Base-by-base conservation (phyloP, 2,113 vertebrate species). In the Etheostoma cragini region DNA sequence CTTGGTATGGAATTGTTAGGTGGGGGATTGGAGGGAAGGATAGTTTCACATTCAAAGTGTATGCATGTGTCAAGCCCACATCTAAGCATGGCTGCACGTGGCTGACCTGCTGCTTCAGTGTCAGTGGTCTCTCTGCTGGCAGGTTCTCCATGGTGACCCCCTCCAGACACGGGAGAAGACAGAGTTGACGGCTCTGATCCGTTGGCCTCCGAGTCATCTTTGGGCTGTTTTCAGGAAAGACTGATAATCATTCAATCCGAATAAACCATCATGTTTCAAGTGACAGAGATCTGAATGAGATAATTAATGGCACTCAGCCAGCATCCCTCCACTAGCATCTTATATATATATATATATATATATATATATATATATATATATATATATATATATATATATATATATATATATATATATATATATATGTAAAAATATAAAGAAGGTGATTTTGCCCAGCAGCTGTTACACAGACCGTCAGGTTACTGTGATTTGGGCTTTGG, bases 51-150 rank as follows among this genome's bases (percentile, higher is more conserved):
- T 81, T 81, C 22, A 69, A 26, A 19, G 38, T 73, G 72, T 22
- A 47, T 74, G 80, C 38, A 50, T 75, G 6, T 64, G 45, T 84
- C 42, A 66, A 57, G 22, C 6, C 54, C 33, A 62, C 38, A 65
- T 80, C 24, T 42, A 24, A 52, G 50, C 24, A 21, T 47, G 17
- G 67, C 52, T 33, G 35, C 69, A n/a, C 1, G 17, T 8, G 7
- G 19, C 94, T 94, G 75, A 99, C 98, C 97, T 95, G 97, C 96
- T 64, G 94, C 92, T 90, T 98, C 97, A 0, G 96, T 97, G 87
- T 98, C 97, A 16, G 97, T 97, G 35, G 96, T 98, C 83, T 96
- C 95, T 57, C 96, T 94, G 83, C 96, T 97, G 45, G 92, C 95
- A 15, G 91, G 95, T 78, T 97, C 96, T 65, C 89, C 95, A 21